Evolutionary conservation across 2,888 invertebrate genomes (phyloP), one percentile per base, ranked within the genome.

Genomic region (Scotopteryx bipunctaria): DNA sequence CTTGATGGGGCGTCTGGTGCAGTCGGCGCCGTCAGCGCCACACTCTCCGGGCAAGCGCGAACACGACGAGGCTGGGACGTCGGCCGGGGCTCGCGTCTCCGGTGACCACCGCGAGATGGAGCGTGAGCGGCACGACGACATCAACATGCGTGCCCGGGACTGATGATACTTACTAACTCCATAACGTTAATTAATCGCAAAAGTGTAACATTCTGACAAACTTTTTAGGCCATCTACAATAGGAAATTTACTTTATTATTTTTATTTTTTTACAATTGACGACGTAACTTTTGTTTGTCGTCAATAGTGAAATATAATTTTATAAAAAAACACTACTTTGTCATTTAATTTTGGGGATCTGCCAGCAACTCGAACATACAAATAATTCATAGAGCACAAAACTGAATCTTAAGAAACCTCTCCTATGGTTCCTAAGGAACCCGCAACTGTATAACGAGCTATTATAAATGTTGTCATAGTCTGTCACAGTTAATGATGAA

Each of bases 1-100:
- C 57, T 76, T 93, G 40, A 89, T 92, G 71, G 93, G 93, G 16
- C 83, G 93, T 35, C 78, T 93, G 63, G 92, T 93, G 51, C 93
- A 94, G 71, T 93, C 93, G 6, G 92, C 93, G 13, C 88, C 89
- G 15, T 81, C 86, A 21, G 77, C 87, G 5, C 83, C 83, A 25
- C 84, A 85, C 60, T 65, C 82, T 47, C 69, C 76, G 1, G 75
- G 83, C 37, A 87, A 87, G 67, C 83, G 81, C 16, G 82, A 83
- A 53, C 79, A 84, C 57, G 86, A 88, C 38, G 89, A 86, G 64
- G 85, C 89, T 1, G 89, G 88, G 55, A 80, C 88, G 8, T 88
- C 88, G 16, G 84, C 87, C 11, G 86, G 78, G 57, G 82, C 79
- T 33, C 85, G 90, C 54, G 86, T 90, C 44, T 89, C 88, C 36